Conservation (phyloP, 2,888 invertebrate species). For the Hypolimnas misippus region DNA sequence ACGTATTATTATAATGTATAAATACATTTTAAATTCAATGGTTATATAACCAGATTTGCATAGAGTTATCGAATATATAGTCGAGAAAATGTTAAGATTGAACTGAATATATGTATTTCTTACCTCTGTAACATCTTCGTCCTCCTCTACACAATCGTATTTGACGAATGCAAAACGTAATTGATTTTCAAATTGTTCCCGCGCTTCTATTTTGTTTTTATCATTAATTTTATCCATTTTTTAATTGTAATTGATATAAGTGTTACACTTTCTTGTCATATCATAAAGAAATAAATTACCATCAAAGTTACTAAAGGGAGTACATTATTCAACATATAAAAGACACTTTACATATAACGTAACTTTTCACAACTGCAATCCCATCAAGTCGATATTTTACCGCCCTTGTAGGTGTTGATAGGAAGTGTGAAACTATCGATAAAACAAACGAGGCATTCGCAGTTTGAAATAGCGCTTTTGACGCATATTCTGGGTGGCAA, state of each 20-base stretch:
- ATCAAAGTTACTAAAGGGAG: too few relatives aligned
- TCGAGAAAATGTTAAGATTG: too few relatives aligned
- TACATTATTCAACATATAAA: too few relatives aligned
- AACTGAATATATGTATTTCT: too few relatives aligned
- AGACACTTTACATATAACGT: too few relatives aligned
- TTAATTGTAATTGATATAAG: neutral
- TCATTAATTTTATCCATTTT: slow-evolving; percentile 54
- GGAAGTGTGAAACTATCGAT: slow-evolving; percentile 75
- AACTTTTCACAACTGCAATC: slow-evolving; percentile 3
- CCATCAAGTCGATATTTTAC: slow-evolving; percentile 14
- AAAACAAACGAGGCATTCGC: slow-evolving; percentile 68
- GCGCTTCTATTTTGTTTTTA: slow-evolving; percentile 66
- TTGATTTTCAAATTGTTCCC: slow-evolving; percentile 76
- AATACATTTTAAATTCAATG: too few relatives aligned
- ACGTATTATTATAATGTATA: too few relatives aligned
- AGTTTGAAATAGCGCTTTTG: slow-evolving; percentile 35
- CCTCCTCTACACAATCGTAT: slow-evolving; percentile 67
- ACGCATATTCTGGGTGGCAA: slow-evolving; percentile 17
- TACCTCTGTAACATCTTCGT: slow-evolving; percentile 75
- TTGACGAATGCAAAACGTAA: slow-evolving; percentile 70
- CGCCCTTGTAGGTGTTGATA: slow-evolving; percentile 32
- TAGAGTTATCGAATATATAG: too few relatives aligned
- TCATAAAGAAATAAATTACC: neutral
- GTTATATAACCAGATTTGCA: too few relatives aligned
- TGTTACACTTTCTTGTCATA: neutral